A percentile compares a stretch with the other conserved stretches of the same genome.
These are phyloP conservation scores for Eumacrocentrus americanus DNA, from an alignment of 2,888 invertebrate species.

Conservation along the genomic window DNA sequence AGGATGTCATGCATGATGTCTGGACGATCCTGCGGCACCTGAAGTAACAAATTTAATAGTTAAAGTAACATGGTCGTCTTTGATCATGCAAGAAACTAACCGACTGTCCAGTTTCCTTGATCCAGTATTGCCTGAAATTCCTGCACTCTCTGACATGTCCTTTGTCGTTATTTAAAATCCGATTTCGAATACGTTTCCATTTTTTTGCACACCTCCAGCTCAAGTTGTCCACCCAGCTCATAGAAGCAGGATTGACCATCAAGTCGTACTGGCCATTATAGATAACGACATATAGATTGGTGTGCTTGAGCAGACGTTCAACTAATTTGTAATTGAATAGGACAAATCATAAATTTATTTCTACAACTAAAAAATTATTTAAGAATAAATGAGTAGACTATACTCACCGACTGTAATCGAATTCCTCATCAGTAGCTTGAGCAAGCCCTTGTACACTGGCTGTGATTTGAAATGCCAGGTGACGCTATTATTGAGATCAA, in stretches of 20 bases:
- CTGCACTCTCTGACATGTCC: constrained; percentile 75
- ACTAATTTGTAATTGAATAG: constrained; percentile 58
- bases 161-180: constrained; percentile 68
- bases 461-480: constrained; percentile 68
- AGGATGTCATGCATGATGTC: constrained; percentile 71
- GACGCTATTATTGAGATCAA: constrained; percentile 73
- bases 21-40: constrained; percentile 69
- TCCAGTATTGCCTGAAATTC: constrained; percentile 78
- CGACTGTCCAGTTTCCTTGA: constrained; percentile 81
- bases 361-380: constrained; percentile 5
- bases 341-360: not conserved
- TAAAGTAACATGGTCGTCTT: too few relatives aligned
- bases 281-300: constrained; percentile 72
- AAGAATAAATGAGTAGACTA: too few relatives aligned
- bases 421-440: constrained; percentile 76
- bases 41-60: not conserved
- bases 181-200: constrained; percentile 67
- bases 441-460: too few relatives aligned
- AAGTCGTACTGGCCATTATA: constrained; percentile 84
- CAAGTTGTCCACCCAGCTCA: constrained; percentile 76
- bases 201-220: constrained; percentile 68
- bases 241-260: constrained; percentile 80
- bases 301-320: constrained; percentile 71
- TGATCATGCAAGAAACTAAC: constrained; percentile 58
- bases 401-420: constrained; percentile 73